phyloP scores from a whole-genome alignment of 1,140 invertebrate genomes.

The Linepithema humile region DNA sequence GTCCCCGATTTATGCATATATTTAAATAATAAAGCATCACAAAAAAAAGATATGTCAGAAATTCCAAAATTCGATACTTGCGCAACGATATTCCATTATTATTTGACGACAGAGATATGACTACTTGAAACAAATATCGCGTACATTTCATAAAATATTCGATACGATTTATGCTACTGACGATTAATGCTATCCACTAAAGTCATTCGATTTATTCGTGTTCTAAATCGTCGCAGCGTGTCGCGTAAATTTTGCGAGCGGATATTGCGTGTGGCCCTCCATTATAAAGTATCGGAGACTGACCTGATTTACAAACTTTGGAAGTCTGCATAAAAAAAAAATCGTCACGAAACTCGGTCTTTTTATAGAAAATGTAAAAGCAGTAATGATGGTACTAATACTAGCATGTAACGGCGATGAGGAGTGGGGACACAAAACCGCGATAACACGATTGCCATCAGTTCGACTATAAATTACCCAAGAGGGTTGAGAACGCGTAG shows the following conservation, averaged over 20 bases:
- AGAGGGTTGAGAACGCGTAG: conserved; percentile 33
- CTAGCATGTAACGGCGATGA: neutral
- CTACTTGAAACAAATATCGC: neutral
- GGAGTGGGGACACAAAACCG: conserved; percentile 64
- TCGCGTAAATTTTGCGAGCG: neutral
- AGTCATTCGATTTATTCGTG: neutral
- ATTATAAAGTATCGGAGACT: neutral
- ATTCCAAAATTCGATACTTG: neutral
- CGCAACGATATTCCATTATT: neutral
- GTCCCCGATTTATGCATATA: neutral
- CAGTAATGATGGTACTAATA: neutral
- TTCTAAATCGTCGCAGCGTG: neutral
- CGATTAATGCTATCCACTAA: neutral
- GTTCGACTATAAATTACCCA: conserved; percentile 63
- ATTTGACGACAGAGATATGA: neutral
- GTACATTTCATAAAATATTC: neutral
- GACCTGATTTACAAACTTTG: neutral
- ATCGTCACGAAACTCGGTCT: neutral
- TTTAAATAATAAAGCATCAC: neutral
- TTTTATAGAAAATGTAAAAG: conserved; percentile 21
- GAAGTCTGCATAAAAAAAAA: conserved; percentile 1
- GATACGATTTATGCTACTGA: neutral
- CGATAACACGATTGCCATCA: conserved; percentile 68
- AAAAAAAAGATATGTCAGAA: neutral
- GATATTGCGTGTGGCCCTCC: neutral